These are phyloP conservation scores for Phalacrocorax brasilianus DNA, from an alignment of 2,113 vertebrate species.

Conservation along the genomic window DNA sequence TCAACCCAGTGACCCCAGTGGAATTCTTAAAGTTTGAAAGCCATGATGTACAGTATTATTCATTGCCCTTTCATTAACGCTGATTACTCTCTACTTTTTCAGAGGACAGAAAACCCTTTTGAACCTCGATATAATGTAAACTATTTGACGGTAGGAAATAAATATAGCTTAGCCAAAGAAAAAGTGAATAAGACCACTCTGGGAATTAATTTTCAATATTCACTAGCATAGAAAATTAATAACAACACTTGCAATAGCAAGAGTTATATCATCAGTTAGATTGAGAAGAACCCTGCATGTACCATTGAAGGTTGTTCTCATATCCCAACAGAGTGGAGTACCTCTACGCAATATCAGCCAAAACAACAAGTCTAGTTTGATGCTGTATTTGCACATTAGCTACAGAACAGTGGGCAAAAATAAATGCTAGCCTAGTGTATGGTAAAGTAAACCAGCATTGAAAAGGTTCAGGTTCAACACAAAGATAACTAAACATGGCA, in stretches of 20 bases:
- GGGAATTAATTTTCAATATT: background rate
- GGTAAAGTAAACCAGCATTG: background rate
- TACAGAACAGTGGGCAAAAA: background rate
- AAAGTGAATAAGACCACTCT: background rate
- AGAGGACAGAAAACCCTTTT: constrained; percentile 2
- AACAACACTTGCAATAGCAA: background rate
- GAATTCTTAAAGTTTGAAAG: constrained; percentile 54
- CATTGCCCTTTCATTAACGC: constrained; percentile 42
- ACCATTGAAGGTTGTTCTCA: background rate
- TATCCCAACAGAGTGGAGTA: background rate
- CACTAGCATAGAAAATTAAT: background rate
- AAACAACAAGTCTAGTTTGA: background rate
- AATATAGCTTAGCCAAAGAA: background rate
- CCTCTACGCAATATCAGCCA: background rate
- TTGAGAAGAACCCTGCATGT: background rate
- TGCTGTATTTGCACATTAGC: background rate
- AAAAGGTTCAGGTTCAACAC: background rate
- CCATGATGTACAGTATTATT: constrained; percentile 11
- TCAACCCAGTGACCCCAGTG: constrained; percentile 58
- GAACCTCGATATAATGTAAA: background rate
- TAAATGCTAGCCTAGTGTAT: background rate
- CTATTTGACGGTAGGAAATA: background rate
- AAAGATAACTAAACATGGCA: background rate
- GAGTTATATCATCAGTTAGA: background rate
- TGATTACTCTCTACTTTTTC: background rate